Base-by-base conservation (phyloP, 1,140 invertebrate genomes). In the Mizuhopecten yessoensis region DNA sequence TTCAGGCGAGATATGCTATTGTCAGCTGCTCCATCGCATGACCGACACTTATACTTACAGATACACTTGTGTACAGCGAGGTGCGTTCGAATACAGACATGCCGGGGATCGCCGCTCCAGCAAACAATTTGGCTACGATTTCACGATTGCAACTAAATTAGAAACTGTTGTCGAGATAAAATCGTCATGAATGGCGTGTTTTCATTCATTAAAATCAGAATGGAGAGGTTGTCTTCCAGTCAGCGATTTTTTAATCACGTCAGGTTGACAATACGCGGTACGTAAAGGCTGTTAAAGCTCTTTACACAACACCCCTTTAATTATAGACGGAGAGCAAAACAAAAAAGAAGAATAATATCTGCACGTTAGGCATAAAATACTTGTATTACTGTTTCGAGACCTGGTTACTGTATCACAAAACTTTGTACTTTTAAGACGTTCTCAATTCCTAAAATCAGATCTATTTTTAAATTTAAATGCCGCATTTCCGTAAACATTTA, bases 51-150 rank as follows among this genome's bases (percentile, higher is more conserved):
- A n/a, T 45, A 45, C 42, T 17, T 75, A 75, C 57, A 75, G 57
- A 75, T 75, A 75, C 2, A 3, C 9, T 29, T 29, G 57, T 75
- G 5, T 75, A 75, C 5, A n/a, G 9, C 9, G 42, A 10, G 42
- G 42, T 45, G 42, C 42, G 42, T 45, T 45, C 42, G 42, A 29
- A n/a, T n/a, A n/a, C n/a, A 75, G 23, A 29, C 57, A 29, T 29
- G 57, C 57, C n/a, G 57, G 11, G 3, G 57, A 75, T 29, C 57
- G n/a, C n/a, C 57, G 57, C 23, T 75, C 57, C 57, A 75, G 11
- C n/a, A n/a, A 75, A 75, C 57, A 75, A 75, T 75, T 75, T 75
- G 57, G 57, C 57, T 75, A 75, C 57, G n/a, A 75, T 75, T 75
- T 75, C 57, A 75, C 57, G 29, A 75, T 75, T 75, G 57, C 57